Evolutionary conservation across 2,888 invertebrate species (phyloP), one percentile per base, ranked within the genome.

Genomic region (Caenorhabditis zanzibari): DNA sequence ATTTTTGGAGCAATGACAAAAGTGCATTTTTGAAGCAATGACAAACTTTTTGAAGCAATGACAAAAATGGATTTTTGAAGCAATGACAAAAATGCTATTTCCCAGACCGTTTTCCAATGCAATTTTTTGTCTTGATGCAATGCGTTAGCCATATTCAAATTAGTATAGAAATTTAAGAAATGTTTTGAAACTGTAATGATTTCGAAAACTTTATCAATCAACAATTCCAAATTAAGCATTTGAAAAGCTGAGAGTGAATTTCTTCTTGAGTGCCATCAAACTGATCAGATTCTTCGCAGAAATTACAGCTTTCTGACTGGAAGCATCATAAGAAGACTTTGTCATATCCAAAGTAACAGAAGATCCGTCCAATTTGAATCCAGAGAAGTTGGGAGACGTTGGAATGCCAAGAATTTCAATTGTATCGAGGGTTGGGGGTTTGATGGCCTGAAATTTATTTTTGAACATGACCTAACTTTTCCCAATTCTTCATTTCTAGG

Each of bases 371-470:
- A 83, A 52, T 56, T 56, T 82, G 81, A 90, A 83, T 10, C 77
- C 81, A 41, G 69, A 71, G 59, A 86, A 86, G 41, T 87, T 82
- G 2, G 90, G 88, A n/a, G 68, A 14, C 4, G 58, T 71, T 9
- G 82, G 73, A 54, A 86, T 87, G 16, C 88, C 88, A 32, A 90
- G 77, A 28, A 89, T 83, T 73, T 90, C 90, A 26, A 90, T 79
- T 5, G 84, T 81, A 32, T 87, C 85, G 1, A 90, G 69, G 16
- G 86, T 59, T 6, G 88, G 88, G 10, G 85, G 64, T 38, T 52
- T 64, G 19, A 85, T 77, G 24, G 72, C 47, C 79, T 84, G 72
- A 58, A 81, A 54, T 0, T 38, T 38, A 38, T 10, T 38, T 32
- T 32, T 32, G 5, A 32, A 32, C 24, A 12, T 35, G 38, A 71